Base-by-base conservation (phyloP, 2,888 invertebrate genomes). In the Frankliniella intonsa region DNA sequence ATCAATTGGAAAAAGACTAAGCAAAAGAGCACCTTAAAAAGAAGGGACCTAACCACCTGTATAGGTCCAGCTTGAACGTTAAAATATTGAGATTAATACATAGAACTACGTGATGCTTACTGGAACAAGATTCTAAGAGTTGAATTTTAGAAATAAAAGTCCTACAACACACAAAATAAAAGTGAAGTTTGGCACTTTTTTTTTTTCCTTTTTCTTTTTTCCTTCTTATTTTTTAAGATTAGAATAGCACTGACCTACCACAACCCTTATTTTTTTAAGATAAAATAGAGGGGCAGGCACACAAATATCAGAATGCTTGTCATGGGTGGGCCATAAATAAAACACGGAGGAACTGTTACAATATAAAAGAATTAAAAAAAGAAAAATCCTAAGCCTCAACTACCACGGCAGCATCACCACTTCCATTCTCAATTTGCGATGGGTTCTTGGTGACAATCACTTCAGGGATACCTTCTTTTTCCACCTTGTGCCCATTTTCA, bases 21-120 rank as follows among this genome's bases (percentile, higher is more conserved):
- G 19, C 17, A 69, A 22, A 25, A 25, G 12, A 76, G 69, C 69
- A 76, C 69, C 69, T 76, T 76, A 12, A 25, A 76, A 62, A 55
- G 38, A 62, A 76, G 69, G 69, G 69, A 76, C 69, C 69, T 25
- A 25, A 76, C 69, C 69, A 76, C 69, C 69, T 76, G 69, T 76
- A 76, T 76, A 76, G 69, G 69, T 76, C 69, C 69, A 22, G 69
- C 69, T 76, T 76, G 69, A 76, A 76, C 69, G 69, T 25, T 76
- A 25, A 38, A 22, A 76, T 12, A 76, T 76, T 22, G 25, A 76
- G 69, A 76, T 76, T 25, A 76, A 76, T 76, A 25, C 25, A 76
- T 76, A 76, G 10, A 76, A 76, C 69, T 76, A 76, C 3, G 25
- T 76, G 69, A 76, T 76, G 69, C 25, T n/a, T 76, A 25, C 69